A percentile compares a stretch with the other conserved stretches of the same genome.
These are phyloP conservation scores for Odontomyia ornata DNA, from an alignment of 2,888 invertebrate species.

Conservation along the genomic window DNA sequence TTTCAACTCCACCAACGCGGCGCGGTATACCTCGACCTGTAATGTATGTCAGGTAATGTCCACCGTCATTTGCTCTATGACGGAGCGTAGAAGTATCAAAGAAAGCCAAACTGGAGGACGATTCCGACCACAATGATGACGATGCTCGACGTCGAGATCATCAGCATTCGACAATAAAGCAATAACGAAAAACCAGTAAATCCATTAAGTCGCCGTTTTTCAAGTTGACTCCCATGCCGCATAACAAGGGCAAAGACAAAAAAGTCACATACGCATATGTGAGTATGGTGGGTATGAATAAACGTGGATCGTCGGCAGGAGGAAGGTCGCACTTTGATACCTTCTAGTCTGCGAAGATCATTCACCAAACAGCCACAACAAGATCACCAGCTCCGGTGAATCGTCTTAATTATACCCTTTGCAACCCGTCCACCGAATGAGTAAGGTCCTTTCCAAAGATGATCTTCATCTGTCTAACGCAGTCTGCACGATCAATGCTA, in stretches of 20 bases:
- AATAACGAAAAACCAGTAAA: slow-evolving; percentile 13
- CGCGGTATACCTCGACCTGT: slow-evolving; percentile 15
- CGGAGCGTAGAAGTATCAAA: neutral
- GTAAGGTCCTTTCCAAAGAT: slow-evolving; percentile 30
- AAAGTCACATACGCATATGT: slow-evolving; percentile 19
- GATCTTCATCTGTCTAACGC: slow-evolving; percentile 37
- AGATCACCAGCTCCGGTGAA: slow-evolving; percentile 23
- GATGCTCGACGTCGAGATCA: slow-evolving; percentile 47
- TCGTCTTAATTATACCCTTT: slow-evolving; percentile 44
- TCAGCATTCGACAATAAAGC: slow-evolving; percentile 25
- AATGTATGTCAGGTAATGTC: slow-evolving; percentile 22
- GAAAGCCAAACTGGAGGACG: no score
- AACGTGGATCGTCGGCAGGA: neutral
- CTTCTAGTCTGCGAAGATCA: neutral
- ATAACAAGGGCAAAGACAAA: neutral
- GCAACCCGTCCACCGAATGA: slow-evolving; percentile 33
- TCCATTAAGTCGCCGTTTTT: slow-evolving; percentile 30
- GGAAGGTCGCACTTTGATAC: neutral
- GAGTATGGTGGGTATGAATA: no score
- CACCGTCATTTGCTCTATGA: slow-evolving; percentile 34
- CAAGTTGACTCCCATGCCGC: slow-evolving; percentile 5
- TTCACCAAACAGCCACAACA: slow-evolving; percentile 6
- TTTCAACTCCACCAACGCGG: slow-evolving; percentile 28
- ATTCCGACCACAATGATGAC: neutral
- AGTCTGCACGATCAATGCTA: slow-evolving; percentile 29